These are phyloP conservation scores for Tetragonisca angustula DNA, from an alignment of 2,888 invertebrate genomes.

Conservation along the genomic window DNA sequence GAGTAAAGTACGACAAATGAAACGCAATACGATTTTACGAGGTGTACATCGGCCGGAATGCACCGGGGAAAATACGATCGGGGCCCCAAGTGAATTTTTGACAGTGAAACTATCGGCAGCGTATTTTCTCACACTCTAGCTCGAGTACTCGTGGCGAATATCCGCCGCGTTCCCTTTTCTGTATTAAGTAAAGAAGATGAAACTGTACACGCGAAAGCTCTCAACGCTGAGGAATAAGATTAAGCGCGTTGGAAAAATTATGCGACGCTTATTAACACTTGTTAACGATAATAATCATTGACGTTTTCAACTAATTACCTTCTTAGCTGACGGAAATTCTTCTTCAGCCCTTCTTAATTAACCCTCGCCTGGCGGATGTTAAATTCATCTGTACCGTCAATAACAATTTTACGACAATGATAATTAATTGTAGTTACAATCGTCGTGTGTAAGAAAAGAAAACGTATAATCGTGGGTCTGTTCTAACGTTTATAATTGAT, in stretches of 20 bases:
- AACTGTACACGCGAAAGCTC: background rate
- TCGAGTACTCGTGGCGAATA: background rate
- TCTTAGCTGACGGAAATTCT: no score
- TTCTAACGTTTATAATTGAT: no score
- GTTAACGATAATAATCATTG: no score
- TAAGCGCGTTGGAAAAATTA: background rate
- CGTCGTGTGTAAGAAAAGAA: no score
- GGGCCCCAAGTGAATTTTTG: background rate
- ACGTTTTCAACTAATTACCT: no score
- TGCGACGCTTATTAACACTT: background rate
- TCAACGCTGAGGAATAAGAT: background rate
- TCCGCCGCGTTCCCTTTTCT: background rate
- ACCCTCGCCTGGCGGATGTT: no score
- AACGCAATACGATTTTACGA: conserved; percentile 29
- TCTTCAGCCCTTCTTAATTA: no score
- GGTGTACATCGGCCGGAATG: background rate
- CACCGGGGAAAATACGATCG: background rate
- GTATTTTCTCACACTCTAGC: background rate
- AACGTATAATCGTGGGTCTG: no score
- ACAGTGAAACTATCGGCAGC: background rate
- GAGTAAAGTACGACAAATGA: conserved; percentile 26
- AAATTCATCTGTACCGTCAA: no score
- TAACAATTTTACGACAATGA: no score
- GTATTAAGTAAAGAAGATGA: background rate
- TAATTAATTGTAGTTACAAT: no score